A percentile compares a stretch with the other conserved stretches of the same genome.
Evolutionary conservation across 1,140 invertebrate genomes (phyloP).

Genomic region (Rhopalosiphum padi): DNA sequence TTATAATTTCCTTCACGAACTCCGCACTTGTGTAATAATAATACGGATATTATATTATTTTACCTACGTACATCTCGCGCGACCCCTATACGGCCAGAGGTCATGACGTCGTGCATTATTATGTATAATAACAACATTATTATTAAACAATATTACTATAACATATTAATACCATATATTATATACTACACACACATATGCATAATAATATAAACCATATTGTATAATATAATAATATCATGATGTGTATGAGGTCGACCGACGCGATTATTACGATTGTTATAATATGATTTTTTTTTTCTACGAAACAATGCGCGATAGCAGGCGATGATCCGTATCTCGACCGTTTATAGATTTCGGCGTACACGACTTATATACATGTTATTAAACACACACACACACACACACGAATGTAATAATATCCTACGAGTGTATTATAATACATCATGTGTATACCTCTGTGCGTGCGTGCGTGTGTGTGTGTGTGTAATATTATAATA

Average conservation of each 20-base stretch:
- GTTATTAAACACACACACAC: background rate
- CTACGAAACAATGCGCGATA: conserved; percentile 3
- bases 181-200: too few relatives aligned
- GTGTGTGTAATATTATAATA: background rate
- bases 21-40: too few relatives aligned
- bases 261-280: conserved; percentile 17
- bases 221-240: too few relatives aligned
- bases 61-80: background rate
- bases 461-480: too few relatives aligned
- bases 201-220: too few relatives aligned
- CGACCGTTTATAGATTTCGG: background rate
- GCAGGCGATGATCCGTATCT: conserved; percentile 26
- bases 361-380: background rate
- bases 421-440: background rate
- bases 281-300: background rate
- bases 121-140: background rate
- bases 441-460: background rate
- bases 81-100: background rate
- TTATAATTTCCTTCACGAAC: background rate
- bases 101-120: background rate
- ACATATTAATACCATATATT: background rate
- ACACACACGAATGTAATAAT: background rate
- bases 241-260: background rate
- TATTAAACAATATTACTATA: background rate
- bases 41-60: too few relatives aligned